phyloP scores from a whole-genome alignment of 2,888 invertebrate species.

The Pterobdella sp. region DNA sequence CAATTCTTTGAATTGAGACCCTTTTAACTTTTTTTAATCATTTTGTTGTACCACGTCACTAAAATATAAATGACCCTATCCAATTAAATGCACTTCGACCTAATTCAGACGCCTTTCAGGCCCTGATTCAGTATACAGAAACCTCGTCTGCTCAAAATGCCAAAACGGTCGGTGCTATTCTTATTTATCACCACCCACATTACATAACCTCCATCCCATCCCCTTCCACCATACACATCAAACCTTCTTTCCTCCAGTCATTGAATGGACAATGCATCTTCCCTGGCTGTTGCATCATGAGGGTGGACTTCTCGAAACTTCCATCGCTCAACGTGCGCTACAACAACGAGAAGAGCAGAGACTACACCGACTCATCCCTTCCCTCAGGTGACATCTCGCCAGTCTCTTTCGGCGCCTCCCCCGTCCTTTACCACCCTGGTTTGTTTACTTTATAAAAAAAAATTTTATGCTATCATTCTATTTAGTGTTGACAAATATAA shows the following conservation, averaged over 20 bases:
- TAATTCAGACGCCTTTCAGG: constrained; percentile 83
- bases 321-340: constrained; percentile 95
- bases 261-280: constrained; percentile 98
- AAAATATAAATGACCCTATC: neutral
- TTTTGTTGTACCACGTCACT: neutral
- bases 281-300: constrained; percentile 96
- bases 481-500: too few relatives aligned
- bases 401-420: constrained; percentile 47
- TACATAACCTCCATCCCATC: neutral
- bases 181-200: neutral
- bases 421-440: constrained; percentile 26
- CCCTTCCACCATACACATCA: neutral
- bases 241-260: constrained; percentile 56
- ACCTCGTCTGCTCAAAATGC: constrained; percentile 92
- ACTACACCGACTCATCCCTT: constrained; percentile 95
- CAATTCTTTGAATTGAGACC: too few relatives aligned
- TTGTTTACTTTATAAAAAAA: too few relatives aligned
- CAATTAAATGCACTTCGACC: neutral
- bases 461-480: too few relatives aligned
- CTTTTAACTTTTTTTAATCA: neutral
- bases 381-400: constrained; percentile 72
- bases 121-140: constrained; percentile 95
- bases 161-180: constrained; percentile 67
- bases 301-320: constrained; percentile 98
- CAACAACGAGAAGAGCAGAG: constrained; percentile 98